Evolutionary conservation across 2,113 vertebrate genomes (phyloP).

Genomic region (Fukomys damarensis): DNA sequence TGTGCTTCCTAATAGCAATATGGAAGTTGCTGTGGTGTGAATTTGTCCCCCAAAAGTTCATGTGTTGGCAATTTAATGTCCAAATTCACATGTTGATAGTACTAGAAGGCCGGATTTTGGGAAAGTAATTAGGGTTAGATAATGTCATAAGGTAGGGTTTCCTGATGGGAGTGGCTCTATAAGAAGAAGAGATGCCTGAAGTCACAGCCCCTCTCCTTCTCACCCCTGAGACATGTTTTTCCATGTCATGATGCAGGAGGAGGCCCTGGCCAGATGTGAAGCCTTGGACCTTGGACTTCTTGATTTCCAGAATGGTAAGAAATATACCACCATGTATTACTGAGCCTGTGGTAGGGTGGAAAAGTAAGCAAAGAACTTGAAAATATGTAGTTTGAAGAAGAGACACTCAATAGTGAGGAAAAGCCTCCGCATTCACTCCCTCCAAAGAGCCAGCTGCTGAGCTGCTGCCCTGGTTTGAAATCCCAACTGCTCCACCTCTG

Average conservation of each 20-base stretch:
- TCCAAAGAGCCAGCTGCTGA: not conserved
- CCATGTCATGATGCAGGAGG: not conserved
- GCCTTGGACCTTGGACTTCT: not conserved
- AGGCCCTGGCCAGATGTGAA: not conserved
- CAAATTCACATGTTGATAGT: not conserved
- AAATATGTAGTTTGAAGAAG: not conserved
- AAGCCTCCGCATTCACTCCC: not conserved
- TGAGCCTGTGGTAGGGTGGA: not conserved
- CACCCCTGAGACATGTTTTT: not conserved
- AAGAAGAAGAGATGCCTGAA: not conserved
- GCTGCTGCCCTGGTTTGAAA: not conserved
- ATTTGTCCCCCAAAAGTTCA: not conserved
- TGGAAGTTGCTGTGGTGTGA: not conserved
- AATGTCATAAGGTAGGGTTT: not conserved
- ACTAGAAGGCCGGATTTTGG: not conserved
- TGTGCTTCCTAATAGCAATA: not conserved
- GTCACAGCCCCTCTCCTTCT: not conserved
- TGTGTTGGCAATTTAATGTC: not conserved
- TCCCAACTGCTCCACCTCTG: not conserved
- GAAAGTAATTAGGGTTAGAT: not conserved
- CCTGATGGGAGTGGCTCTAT: not conserved
- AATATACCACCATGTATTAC: not conserved
- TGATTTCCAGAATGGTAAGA: not conserved
- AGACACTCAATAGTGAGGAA: not conserved
- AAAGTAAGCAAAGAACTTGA: not conserved